Percentiles rank a stretch among this genome's conserved stretches.
These are phyloP conservation scores for Drosophila pruinosa DNA, from an alignment of 1,140 invertebrate species.

Conservation along the genomic window DNA sequence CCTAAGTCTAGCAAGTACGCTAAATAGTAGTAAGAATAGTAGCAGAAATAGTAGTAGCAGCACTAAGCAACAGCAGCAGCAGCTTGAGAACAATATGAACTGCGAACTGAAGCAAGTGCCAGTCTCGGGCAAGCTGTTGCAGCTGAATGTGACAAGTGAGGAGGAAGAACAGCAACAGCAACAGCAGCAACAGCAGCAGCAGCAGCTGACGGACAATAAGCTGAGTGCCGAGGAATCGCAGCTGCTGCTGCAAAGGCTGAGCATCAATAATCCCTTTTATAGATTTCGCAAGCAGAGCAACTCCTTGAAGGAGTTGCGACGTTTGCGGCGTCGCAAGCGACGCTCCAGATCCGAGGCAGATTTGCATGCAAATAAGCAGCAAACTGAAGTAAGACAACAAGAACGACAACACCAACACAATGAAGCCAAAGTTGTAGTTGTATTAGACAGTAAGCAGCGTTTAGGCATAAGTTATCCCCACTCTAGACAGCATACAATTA, in stretches of 20 bases:
- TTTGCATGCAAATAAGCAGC: conserved; percentile 6
- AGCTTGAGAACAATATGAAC: conserved; percentile 71
- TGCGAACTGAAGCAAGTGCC: conserved; percentile 48
- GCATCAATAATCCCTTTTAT: conserved; percentile 81
- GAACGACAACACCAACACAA: conserved; percentile 46
- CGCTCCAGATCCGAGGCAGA: conserved; percentile 65
- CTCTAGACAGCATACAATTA: conserved; percentile 42
- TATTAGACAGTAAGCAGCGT: conserved; percentile 78
- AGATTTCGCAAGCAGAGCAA: conserved; percentile 78
- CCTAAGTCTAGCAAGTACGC: conserved; percentile 43
- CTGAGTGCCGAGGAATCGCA: conserved; percentile 57
- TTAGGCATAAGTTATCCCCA: conserved; percentile 65
- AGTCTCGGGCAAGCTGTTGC: conserved; percentile 45
- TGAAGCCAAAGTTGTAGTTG: conserved; percentile 82
- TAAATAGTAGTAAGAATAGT: conserved; percentile 52
- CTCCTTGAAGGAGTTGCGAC: conserved; percentile 67
- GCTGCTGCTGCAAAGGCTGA: conserved; percentile 68
- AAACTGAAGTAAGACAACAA: background rate
- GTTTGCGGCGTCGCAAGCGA: conserved; percentile 5
- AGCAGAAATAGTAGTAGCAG: conserved; percentile 44
- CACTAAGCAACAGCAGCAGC: conserved; percentile 17
- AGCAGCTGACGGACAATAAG: background rate
- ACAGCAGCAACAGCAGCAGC: conserved; percentile 35
- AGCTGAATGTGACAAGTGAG: conserved; percentile 53
- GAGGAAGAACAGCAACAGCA: conserved; percentile 11